Base-by-base conservation (phyloP, 1,140 invertebrate species). In the Scaptodrosophila lebanonensis region DNA sequence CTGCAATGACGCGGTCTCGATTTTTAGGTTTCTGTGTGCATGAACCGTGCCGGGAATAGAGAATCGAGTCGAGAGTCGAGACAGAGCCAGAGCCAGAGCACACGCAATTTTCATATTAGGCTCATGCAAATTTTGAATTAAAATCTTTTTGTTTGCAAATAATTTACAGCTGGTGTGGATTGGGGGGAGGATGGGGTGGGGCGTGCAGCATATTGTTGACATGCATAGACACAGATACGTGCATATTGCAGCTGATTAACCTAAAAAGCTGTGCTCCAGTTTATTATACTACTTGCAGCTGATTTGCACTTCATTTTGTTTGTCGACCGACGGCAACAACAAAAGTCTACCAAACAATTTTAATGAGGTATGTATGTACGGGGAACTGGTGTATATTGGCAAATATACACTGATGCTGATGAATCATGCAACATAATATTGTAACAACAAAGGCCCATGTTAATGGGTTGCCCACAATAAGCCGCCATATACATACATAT, bases 81-180 rank as follows among this genome's bases (percentile, higher is more conserved):
- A n/a, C n/a, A n/a, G n/a, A n/a, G n/a, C 13, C 17, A 16, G 9
- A 5, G 13, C 13, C 15, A 38, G 13, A 6, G 13, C 7, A 38
- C 4, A 9, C 6, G 76, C 75, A 82, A 82, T 82, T 82, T 82
- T 67, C 62, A 83, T 83, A 82, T 82, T 82, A 83, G 66, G 52
- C 75, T 70, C 70, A 82, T 70, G 75, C 66, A 57, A 67, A 70
- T 64, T 50, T 58, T 33, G 25, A 40, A 69, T 62, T 45, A 52
- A 52, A 66, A 59, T 57, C 72, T 57, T 56, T 71, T 79, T 72
- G 63, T 77, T 64, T 67, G 66, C 66, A 48, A 32, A 48, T 59
- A 35, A 51, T 54, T 50, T 58, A 52, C 57, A 49, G 56, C 43
- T 49, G 16, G 38, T 20, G 6, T 11, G 43, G n/a, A 38, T 30